These are phyloP conservation scores for Galeopsomyia nigrocyanea DNA, from an alignment of 2,888 invertebrate genomes.

Conservation along the genomic window DNA sequence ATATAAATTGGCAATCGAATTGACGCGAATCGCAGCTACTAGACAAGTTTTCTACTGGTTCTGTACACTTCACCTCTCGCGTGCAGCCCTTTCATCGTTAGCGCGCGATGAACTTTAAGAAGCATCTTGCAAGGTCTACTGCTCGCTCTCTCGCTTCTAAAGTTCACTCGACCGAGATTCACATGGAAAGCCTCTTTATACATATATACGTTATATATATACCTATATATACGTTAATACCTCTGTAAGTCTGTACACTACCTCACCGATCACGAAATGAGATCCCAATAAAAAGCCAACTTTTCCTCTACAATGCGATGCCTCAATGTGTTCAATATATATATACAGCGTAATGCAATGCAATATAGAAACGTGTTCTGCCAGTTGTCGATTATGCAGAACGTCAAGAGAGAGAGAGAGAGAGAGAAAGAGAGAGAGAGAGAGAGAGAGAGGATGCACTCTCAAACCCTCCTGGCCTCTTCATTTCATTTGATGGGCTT, in stretches of 20 bases:
- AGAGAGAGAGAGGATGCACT: not conserved
- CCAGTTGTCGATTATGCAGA: slow-evolving; percentile 14
- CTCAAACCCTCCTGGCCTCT: no score
- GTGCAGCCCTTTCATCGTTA: slow-evolving; percentile 32
- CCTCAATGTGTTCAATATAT: not conserved
- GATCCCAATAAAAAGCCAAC: slow-evolving; percentile 39
- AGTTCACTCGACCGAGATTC: slow-evolving; percentile 1
- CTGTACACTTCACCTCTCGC: slow-evolving; percentile 28
- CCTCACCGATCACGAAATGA: slow-evolving; percentile 45
- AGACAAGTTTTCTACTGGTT: slow-evolving; percentile 20
- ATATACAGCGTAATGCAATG: slow-evolving; percentile 24
- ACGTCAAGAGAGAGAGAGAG: slow-evolving; percentile 25
- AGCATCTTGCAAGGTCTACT: slow-evolving; percentile 1
- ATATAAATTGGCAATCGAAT: not conserved
- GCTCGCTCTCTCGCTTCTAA: not conserved
- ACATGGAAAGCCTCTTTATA: slow-evolving; percentile 26
- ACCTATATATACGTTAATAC: slow-evolving; percentile 13
- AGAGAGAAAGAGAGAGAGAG: slow-evolving; percentile 26
- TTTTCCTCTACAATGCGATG: slow-evolving; percentile 36
- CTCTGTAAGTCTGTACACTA: slow-evolving; percentile 43
- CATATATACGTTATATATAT: slow-evolving; percentile 4
- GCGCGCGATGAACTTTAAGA: slow-evolving; percentile 12
- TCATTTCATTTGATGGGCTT: no score
- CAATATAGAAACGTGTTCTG: slow-evolving; percentile 19
- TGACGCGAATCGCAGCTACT: not conserved